phyloP scores from a whole-genome alignment of 37 sponge, comb jelly and placozoan genomes.

The Petrosia ficiformis region DNA sequence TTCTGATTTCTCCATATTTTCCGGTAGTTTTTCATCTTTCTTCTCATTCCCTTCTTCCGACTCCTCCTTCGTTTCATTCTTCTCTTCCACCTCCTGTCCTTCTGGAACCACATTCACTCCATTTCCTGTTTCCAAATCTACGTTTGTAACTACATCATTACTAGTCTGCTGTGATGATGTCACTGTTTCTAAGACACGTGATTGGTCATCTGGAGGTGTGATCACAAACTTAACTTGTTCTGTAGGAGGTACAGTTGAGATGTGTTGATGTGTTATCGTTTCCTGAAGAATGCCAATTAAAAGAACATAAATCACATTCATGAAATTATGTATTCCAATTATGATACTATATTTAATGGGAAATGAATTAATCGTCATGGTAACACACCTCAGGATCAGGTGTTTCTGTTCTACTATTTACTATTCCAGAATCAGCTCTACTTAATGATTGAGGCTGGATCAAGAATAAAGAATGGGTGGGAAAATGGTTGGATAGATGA shows the following conservation, averaged over 20 bases:
- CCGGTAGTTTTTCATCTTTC: too few species aligned
- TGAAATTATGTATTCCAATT: neutral
- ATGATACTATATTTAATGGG: too few species aligned
- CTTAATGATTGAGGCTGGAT: conserved; percentile 51
- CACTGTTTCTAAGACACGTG: neutral
- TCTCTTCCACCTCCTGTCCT: neutral
- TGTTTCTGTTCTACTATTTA: conserved; percentile 19
- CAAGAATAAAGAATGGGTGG: neutral
- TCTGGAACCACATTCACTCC: neutral
- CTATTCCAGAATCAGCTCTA: conserved; percentile 62
- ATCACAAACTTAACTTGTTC: neutral
- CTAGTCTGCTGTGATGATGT: too few species aligned
- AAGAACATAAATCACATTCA: neutral
- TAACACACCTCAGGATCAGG: conserved; percentile 27
- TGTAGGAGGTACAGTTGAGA: too few species aligned
- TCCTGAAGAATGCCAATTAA: neutral
- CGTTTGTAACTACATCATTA: too few species aligned
- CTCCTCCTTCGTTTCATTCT: conserved; percentile 3
- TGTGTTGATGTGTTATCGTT: too few species aligned
- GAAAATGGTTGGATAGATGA: too few species aligned
- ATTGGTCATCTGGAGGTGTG: neutral
- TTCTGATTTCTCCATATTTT: neutral
- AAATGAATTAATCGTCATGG: too few species aligned
- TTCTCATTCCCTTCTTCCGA: neutral
- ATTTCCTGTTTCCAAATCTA: too few species aligned